Evolutionary conservation across 2,888 invertebrate species (phyloP).

Genomic region (Pachydiplax longipennis): DNA sequence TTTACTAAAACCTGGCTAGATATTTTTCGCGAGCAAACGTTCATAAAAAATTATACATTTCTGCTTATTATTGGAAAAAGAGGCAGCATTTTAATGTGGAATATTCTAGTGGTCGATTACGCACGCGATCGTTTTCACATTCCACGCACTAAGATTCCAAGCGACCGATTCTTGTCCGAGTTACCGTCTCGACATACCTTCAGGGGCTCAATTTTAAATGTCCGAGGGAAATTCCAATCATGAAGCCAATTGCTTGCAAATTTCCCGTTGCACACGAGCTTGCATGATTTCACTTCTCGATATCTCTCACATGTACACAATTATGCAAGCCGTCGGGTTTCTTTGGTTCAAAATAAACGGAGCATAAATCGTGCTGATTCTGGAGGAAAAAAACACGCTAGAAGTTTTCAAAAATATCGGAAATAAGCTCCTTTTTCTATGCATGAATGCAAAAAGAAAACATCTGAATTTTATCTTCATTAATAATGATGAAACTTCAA

Average conservation of each 20-base stretch:
- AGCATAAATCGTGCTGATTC: not conserved
- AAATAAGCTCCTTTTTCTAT: too few relatives aligned
- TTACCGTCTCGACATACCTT: not conserved
- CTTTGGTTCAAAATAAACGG: not conserved
- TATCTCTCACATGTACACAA: not conserved
- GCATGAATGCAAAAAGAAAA: too few relatives aligned
- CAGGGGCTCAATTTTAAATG: not conserved
- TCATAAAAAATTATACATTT: too few relatives aligned
- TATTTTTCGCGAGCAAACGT: too few relatives aligned
- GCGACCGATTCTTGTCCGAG: not conserved
- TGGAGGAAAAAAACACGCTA: not conserved
- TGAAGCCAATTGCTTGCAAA: not conserved
- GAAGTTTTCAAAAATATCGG: not conserved
- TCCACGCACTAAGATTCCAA: not conserved
- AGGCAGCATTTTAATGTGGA: not conserved
- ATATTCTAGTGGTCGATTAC: not conserved
- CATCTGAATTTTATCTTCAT: too few relatives aligned
- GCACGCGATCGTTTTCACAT: not conserved
- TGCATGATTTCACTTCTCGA: not conserved
- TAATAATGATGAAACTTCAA: too few relatives aligned
- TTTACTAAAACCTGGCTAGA: too few relatives aligned
- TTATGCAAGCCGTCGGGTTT: not conserved
- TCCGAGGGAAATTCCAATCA: not conserved
- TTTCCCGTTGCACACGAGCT: not conserved
- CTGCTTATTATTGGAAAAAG: too few relatives aligned